Conservation (phyloP, 2,113 vertebrate genomes). For the Capreolus pygargus region DNA sequence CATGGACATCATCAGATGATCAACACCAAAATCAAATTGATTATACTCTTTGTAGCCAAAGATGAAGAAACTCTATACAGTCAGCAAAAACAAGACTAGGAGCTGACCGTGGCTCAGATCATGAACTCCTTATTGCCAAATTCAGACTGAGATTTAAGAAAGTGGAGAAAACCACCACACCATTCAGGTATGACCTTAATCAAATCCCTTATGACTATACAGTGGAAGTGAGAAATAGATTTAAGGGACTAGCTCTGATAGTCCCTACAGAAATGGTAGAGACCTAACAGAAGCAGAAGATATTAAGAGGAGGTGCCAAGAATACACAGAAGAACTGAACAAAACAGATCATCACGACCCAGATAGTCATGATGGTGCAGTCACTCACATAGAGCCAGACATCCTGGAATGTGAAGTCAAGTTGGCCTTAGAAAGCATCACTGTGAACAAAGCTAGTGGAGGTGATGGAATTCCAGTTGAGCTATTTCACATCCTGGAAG, state of each 20-base stretch:
- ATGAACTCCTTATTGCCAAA: background rate
- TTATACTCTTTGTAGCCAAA: background rate
- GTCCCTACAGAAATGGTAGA: too few species aligned
- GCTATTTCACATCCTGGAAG: background rate
- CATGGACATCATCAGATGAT: background rate
- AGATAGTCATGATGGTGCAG: background rate
- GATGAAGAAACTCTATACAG: background rate
- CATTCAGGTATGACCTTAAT: background rate
- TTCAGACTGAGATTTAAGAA: background rate
- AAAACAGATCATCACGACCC: accelerated
- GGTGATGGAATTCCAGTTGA: background rate
- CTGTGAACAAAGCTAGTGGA: background rate
- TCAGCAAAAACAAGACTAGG: background rate
- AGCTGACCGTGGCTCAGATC: background rate
- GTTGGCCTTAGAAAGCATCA: background rate
- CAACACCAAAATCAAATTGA: background rate
- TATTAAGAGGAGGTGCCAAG: background rate
- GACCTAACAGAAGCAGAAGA: background rate
- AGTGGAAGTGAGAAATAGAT: background rate
- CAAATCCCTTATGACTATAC: background rate
- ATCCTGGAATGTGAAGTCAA: background rate
- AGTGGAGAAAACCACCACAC: background rate
- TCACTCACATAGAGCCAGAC: background rate
- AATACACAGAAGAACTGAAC: background rate
- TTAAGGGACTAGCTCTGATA: background rate